A percentile compares a stretch with the other conserved stretches of the same genome.
These are phyloP conservation scores for Apotomis turbidana DNA, from an alignment of 2,888 invertebrate genomes.

Conservation along the genomic window DNA sequence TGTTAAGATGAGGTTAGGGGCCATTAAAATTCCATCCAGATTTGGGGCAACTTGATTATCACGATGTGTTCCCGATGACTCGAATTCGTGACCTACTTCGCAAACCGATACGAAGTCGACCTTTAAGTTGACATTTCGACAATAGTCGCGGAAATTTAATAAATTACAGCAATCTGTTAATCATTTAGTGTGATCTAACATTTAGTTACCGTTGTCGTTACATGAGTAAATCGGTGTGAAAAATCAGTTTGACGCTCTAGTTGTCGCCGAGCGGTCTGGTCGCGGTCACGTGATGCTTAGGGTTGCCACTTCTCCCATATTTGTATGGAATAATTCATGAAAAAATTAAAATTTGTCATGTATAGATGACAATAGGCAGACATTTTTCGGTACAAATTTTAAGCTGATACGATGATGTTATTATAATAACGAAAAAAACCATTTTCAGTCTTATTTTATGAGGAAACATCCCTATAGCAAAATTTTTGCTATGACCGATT, in stretches of 20 bases:
- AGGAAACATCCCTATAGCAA: background rate
- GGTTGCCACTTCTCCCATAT: constrained; percentile 1
- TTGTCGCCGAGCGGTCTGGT: constrained; percentile 51
- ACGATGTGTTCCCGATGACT: constrained; percentile 20
- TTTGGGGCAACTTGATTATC: constrained; percentile 4
- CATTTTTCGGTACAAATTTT: no score
- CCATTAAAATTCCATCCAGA: constrained; percentile 35
- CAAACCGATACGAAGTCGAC: constrained; percentile 20
- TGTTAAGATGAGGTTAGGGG: background rate
- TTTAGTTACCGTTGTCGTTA: constrained; percentile 41
- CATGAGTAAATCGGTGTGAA: constrained; percentile 53
- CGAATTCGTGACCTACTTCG: constrained; percentile 31
- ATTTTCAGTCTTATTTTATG: background rate
- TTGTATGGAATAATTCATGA: background rate
- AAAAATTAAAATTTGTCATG: no score
- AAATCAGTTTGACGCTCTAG: constrained; percentile 66
- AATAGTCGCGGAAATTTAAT: constrained; percentile 39
- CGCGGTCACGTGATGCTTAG: constrained; percentile 49
- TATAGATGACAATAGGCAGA: no score
- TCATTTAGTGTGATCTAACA: constrained; percentile 37
- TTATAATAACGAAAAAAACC: no score
- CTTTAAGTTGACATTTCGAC: constrained; percentile 40
- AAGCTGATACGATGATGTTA: no score
- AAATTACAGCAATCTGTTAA: constrained; percentile 38
- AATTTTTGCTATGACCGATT: background rate